Evolutionary conservation across 2,888 invertebrate species (phyloP).

Genomic region (Meandrusa payeni): DNA sequence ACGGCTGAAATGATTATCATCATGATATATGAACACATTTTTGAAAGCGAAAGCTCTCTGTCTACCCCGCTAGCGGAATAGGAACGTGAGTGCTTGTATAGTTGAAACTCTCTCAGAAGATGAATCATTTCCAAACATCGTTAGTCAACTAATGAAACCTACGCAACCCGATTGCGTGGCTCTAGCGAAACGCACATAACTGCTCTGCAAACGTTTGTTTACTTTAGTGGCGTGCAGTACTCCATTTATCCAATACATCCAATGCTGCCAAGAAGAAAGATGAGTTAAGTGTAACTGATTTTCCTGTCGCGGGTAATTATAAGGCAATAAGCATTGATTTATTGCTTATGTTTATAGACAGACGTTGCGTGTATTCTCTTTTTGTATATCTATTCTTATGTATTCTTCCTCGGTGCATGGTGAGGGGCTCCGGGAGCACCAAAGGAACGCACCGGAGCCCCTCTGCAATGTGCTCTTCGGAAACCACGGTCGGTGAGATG

Average conservation of each 20-base stretch:
- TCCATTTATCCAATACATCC: conserved; percentile 11
- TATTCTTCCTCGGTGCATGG: too few species aligned
- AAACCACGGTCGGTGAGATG: too few species aligned
- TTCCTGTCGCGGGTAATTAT: background rate
- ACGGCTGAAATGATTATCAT: too few species aligned
- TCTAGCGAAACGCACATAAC: conserved; percentile 14
- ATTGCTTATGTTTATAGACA: conserved; percentile 2
- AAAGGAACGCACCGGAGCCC: too few species aligned
- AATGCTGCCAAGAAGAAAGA: conserved; percentile 1
- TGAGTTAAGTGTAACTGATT: conserved; percentile 14
- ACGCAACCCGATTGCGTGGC: conserved; percentile 15
- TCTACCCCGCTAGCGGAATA: too few species aligned
- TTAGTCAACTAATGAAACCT: conserved; percentile 14
- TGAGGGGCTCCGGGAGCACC: too few species aligned
- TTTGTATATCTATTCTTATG: too few species aligned
- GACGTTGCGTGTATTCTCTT: too few species aligned
- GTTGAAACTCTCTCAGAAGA: conserved; percentile 9
- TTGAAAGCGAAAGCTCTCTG: too few species aligned
- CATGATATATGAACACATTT: too few species aligned
- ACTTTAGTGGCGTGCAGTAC: conserved; percentile 9
- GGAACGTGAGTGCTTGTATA: too few species aligned
- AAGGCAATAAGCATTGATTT: conserved; percentile 3
- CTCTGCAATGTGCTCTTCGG: too few species aligned
- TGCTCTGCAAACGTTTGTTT: conserved; percentile 19
- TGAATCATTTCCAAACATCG: conserved; percentile 13